These are phyloP conservation scores for Blastobasis adustella DNA, from an alignment of 2,888 invertebrate genomes.

Conservation along the genomic window DNA sequence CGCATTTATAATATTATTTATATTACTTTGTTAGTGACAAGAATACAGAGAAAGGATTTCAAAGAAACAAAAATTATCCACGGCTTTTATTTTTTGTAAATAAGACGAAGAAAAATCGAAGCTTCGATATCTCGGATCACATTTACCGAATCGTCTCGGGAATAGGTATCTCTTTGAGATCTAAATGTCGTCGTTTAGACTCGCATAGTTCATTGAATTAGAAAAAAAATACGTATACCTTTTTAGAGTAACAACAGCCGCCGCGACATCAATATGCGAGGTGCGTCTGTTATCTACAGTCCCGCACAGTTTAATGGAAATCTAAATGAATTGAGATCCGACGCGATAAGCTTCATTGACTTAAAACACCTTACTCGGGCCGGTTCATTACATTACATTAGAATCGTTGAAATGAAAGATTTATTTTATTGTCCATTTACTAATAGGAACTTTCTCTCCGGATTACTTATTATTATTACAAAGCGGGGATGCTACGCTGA, in stretches of 20 bases:
- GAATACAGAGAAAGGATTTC: too few relatives aligned
- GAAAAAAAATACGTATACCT: conserved; percentile 19
- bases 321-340: conserved; percentile 68
- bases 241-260: too few relatives aligned
- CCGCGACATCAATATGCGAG: conserved; percentile 54
- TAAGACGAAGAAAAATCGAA: too few relatives aligned
- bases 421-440: conserved; percentile 24
- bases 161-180: conserved; percentile 44
- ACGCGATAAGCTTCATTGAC: conserved; percentile 65
- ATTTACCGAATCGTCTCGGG: conserved; percentile 36
- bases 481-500: conserved; percentile 2
- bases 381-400: conserved; percentile 55
- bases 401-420: conserved; percentile 48
- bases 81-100: too few relatives aligned
- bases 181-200: conserved; percentile 57
- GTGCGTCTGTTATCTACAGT: conserved; percentile 55
- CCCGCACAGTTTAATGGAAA: conserved; percentile 65
- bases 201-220: conserved; percentile 45
- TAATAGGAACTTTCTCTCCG: conserved; percentile 5
- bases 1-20: too few relatives aligned
- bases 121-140: background rate
- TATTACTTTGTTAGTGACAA: too few relatives aligned
- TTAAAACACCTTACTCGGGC: conserved; percentile 52
- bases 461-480: too few relatives aligned
- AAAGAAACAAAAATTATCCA: too few relatives aligned